A percentile compares a stretch with the other conserved stretches of the same genome.
Conservation (phyloP, 1,140 invertebrate genomes). For the Caenorhabditis latens region DNA sequence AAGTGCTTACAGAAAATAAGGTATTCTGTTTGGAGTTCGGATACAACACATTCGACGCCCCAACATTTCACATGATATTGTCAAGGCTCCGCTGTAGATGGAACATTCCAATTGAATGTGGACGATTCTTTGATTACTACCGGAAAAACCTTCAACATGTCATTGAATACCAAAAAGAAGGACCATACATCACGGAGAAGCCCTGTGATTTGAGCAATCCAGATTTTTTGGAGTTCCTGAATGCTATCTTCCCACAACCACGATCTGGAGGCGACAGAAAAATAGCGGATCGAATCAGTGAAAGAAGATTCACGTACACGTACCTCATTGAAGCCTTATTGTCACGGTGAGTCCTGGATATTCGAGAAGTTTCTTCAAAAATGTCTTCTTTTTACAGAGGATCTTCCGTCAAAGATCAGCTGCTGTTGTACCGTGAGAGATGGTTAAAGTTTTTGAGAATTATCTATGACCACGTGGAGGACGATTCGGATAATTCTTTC, state of each 20-base stretch:
- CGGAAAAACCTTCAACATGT: background rate
- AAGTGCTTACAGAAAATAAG: background rate
- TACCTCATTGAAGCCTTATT: background rate
- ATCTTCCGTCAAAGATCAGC: background rate
- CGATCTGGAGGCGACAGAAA: background rate
- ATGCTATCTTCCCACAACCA: background rate
- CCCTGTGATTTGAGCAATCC: too few relatives aligned
- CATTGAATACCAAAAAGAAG: too few relatives aligned
- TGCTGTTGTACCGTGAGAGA: background rate
- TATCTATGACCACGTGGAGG: background rate
- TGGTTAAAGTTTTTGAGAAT: background rate
- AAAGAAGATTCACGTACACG: background rate
- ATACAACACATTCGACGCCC: background rate
- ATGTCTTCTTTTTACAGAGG: background rate
- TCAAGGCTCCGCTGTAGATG: background rate
- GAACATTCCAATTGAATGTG: background rate
- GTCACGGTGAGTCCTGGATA: background rate
- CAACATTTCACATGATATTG: background rate
- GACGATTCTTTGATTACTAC: background rate
- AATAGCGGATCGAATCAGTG: background rate
- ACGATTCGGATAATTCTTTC: background rate
- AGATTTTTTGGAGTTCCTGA: background rate
- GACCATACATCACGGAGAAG: too few relatives aligned
- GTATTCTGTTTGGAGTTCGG: background rate
- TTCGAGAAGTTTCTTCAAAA: background rate